phyloP scores from a whole-genome alignment of 1,140 invertebrate genomes.

The Parapsyche elsis region DNA sequence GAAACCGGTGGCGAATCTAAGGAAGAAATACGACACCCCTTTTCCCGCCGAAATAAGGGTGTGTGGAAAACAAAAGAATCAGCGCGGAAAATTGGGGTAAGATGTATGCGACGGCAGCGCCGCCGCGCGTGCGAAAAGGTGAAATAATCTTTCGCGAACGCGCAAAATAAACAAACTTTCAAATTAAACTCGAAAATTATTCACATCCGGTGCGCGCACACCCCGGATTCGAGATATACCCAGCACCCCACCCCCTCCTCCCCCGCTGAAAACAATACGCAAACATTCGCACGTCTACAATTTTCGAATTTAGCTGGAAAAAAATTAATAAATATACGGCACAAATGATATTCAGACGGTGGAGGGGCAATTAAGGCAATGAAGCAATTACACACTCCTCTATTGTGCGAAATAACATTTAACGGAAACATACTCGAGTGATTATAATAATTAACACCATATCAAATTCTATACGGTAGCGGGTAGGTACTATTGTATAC shows the following conservation, averaged over 20 bases:
- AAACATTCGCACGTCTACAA: no score
- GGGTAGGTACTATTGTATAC: no score
- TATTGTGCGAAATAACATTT: no score
- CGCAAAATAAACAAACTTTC: slow-evolving; percentile 53
- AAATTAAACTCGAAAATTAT: slow-evolving; percentile 49
- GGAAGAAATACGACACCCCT: slow-evolving; percentile 35
- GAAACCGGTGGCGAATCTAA: slow-evolving; percentile 34
- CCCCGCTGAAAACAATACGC: slow-evolving; percentile 4
- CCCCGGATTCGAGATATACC: not conserved
- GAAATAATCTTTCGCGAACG: slow-evolving; percentile 43
- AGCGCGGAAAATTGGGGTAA: slow-evolving; percentile 56
- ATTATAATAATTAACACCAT: no score
- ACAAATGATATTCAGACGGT: no score
- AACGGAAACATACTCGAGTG: no score
- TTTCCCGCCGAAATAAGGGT: slow-evolving; percentile 8
- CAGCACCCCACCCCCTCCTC: no score
- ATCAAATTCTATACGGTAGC: no score
- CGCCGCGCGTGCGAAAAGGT: not conserved
- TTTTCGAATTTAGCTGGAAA: no score
- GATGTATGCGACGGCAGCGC: slow-evolving; percentile 47
- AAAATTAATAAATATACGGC: no score
- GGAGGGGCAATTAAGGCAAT: no score
- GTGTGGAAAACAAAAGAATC: slow-evolving; percentile 52
- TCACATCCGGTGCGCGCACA: slow-evolving; percentile 18
- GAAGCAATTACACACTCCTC: no score